Percentiles rank a stretch among this genome's conserved stretches.
These are phyloP conservation scores for Urechis unicinctus DNA, from an alignment of 2,888 invertebrate genomes.

Conservation along the genomic window DNA sequence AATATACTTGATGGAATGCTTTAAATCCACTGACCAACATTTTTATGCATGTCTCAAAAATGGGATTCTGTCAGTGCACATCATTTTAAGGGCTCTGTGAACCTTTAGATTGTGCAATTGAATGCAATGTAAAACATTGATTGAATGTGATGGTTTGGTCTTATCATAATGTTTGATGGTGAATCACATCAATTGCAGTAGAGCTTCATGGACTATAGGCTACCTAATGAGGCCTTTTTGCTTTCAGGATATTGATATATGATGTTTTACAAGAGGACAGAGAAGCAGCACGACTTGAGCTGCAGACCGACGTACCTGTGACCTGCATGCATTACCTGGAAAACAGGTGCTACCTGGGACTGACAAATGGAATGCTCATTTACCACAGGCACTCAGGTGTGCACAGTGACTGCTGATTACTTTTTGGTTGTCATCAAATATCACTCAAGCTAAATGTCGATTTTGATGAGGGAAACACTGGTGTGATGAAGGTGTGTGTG, in stretches of 20 bases:
- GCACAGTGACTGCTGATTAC: not conserved
- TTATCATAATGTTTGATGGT: too few species aligned
- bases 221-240: too few species aligned
- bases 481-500: not conserved
- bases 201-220: too few species aligned
- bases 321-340: constrained; percentile 76
- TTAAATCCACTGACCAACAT: too few species aligned
- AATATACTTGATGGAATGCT: too few species aligned
- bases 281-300: not conserved
- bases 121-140: not conserved
- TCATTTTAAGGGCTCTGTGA: too few species aligned
- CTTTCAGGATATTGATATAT: constrained; percentile 11
- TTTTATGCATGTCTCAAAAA: too few species aligned
- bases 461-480: not conserved
- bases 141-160: constrained; percentile 8
- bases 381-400: constrained; percentile 58
- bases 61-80: too few species aligned
- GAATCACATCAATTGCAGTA: too few species aligned
- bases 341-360: constrained; percentile 81
- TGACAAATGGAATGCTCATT: constrained; percentile 70
- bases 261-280: constrained; percentile 14
- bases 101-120: too few species aligned
- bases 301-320: constrained; percentile 50
- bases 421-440: constrained; percentile 1
- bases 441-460: not conserved